Percentiles rank a stretch among this genome's conserved stretches.
phyloP scores from a whole-genome alignment of 1,140 invertebrate species.

The Papilio machaon region DNA sequence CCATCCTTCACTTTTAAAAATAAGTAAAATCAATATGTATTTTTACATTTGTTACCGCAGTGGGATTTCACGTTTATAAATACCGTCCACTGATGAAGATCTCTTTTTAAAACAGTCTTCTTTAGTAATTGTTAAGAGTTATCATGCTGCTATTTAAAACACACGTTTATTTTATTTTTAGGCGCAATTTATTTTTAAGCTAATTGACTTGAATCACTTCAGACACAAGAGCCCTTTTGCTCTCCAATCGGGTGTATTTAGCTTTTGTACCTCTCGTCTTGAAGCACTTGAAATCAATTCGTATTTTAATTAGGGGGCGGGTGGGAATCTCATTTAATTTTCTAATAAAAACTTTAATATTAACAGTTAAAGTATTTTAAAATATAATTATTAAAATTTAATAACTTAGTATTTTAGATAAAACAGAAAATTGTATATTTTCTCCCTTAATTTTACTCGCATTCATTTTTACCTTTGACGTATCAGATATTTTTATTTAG shows the following conservation, averaged over 20 bases:
- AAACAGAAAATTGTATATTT: neutral
- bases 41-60: no score
- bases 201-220: neutral
- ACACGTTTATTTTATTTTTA: neutral
- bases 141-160: slow-evolving; percentile 1
- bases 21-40: no score
- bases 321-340: no score
- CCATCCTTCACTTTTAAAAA: no score
- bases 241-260: neutral
- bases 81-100: neutral
- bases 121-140: neutral
- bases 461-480: no score
- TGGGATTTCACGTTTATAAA: no score
- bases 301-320: neutral
- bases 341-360: neutral
- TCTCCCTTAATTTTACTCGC: no score
- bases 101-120: neutral
- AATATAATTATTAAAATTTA: neutral
- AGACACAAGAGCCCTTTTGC: neutral
- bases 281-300: slow-evolving; percentile 3
- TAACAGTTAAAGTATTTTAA: neutral
- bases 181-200: neutral
- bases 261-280: neutral
- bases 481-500: no score
- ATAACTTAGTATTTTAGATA: neutral